A percentile compares a stretch with the other conserved stretches of the same genome.
phyloP scores from a whole-genome alignment of 92 coral and sea anemone species.

The Siderastrea radians region DNA sequence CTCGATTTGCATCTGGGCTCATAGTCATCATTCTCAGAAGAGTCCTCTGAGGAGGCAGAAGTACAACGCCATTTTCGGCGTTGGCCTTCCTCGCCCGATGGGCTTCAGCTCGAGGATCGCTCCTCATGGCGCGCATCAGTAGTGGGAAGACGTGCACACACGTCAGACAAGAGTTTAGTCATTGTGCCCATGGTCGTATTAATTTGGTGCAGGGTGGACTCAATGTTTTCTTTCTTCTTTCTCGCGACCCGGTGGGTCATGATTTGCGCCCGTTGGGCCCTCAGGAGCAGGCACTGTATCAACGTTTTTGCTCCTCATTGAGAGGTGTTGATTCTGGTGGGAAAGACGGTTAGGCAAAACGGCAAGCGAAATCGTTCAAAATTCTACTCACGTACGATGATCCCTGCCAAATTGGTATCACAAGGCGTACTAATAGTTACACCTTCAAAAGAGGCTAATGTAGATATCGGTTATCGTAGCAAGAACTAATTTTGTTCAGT shows the following conservation, averaged over 20 bases:
- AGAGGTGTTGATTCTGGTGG: slow-evolving; percentile 1
- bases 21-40: background rate
- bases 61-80: background rate
- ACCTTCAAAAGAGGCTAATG: background rate
- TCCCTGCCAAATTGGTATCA: slow-evolving; percentile 16
- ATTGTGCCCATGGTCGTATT: slow-evolving; percentile 7
- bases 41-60: background rate
- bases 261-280: background rate
- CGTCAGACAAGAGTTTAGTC: background rate
- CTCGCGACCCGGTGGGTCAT: slow-evolving; percentile 14
- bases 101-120: background rate
- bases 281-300: background rate
- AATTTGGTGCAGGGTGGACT: slow-evolving; percentile 6
- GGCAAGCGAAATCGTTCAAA: background rate
- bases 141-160: background rate
- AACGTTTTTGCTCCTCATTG: background rate
- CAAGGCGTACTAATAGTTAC: background rate
- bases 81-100: background rate
- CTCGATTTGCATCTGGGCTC: slow-evolving; percentile 1
- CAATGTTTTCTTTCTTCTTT: background rate
- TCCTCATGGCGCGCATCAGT: background rate
- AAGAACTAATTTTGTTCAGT: background rate
- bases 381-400: slow-evolving; percentile 9
- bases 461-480: background rate
- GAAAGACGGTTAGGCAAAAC: slow-evolving; percentile 13